Percentiles rank a stretch among this genome's conserved stretches.
Conservation (phyloP, 2,797 vertebrate genomes). For the Leptatherina wallacei region DNA sequence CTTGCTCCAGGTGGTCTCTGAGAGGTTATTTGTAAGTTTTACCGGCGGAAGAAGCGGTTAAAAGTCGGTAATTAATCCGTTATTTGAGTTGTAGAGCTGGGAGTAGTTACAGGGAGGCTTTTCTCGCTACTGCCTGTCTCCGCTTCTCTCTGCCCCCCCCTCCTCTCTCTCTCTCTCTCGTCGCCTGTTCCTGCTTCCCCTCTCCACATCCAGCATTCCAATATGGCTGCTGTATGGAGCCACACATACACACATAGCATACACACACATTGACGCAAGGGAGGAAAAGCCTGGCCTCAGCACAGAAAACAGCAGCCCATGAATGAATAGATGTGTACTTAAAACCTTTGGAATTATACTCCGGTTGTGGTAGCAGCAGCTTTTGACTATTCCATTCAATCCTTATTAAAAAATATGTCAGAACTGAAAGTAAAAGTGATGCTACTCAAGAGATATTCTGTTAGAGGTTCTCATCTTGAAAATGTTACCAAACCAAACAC, state of each 20-base stretch:
- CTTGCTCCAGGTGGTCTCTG: constrained; percentile 44
- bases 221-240: constrained; percentile 72
- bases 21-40: constrained; percentile 28
- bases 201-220: constrained; percentile 80
- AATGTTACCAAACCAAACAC: too few relatives aligned
- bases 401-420: too few relatives aligned
- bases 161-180: constrained; percentile 41
- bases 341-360: not conserved
- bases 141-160: constrained; percentile 26
- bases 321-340: constrained; percentile 55
- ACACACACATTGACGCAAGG: not conserved
- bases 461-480: not conserved
- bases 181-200: constrained; percentile 72
- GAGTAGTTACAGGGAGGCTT: constrained; percentile 34
- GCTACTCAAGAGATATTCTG: not conserved
- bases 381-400: not conserved
- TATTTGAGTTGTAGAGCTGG: constrained; percentile 39
- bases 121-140: constrained; percentile 47
- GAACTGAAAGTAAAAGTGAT: too few relatives aligned
- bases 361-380: not conserved
- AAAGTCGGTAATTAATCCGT: constrained; percentile 47
- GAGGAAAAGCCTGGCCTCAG: constrained; percentile 46
- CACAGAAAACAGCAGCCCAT: constrained; percentile 21
- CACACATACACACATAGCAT: not conserved
- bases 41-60: constrained; percentile 23